Percentiles rank a stretch among this genome's conserved stretches.
These are phyloP conservation scores for Agrotis exclamationis DNA, from an alignment of 2,888 invertebrate genomes.

Conservation along the genomic window DNA sequence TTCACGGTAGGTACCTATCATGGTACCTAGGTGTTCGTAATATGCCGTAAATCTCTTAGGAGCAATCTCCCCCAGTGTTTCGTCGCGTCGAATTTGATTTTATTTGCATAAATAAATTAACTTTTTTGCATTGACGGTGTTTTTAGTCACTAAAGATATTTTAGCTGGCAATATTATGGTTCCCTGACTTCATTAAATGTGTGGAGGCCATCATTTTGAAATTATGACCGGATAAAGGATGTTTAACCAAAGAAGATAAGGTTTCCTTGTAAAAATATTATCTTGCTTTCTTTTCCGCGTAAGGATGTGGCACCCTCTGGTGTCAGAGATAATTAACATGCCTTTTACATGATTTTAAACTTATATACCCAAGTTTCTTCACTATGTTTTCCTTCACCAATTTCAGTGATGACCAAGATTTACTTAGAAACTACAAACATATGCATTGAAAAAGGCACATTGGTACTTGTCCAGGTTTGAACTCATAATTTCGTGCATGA, in stretches of 20 bases:
- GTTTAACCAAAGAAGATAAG: neutral
- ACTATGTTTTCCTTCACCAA: no score
- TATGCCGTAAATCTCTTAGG: conserved; percentile 62
- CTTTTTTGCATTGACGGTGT: conserved; percentile 64
- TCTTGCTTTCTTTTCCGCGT: no score
- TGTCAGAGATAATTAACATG: no score
- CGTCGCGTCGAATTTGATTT: conserved; percentile 63
- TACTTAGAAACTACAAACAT: no score
- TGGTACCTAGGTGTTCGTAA: conserved; percentile 59
- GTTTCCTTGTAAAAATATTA: no score
- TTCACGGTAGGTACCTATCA: conserved; percentile 51
- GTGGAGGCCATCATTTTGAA: conserved; percentile 27
- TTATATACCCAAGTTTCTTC: no score
- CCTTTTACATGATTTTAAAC: no score
- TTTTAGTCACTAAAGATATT: conserved; percentile 61
- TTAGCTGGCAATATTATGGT: conserved; percentile 48
- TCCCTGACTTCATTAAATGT: conserved; percentile 46
- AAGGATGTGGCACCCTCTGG: no score
- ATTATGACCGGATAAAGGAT: conserved; percentile 1
- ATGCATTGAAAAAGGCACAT: no score
- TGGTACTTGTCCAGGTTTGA: no score
- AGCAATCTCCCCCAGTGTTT: conserved; percentile 61
- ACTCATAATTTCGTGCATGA: no score
- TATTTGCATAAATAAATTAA: conserved; percentile 69
- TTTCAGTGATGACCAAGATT: no score